Evolutionary conservation across 1,140 invertebrate genomes (phyloP).

Genomic region (Rhyzopertha dominica): DNA sequence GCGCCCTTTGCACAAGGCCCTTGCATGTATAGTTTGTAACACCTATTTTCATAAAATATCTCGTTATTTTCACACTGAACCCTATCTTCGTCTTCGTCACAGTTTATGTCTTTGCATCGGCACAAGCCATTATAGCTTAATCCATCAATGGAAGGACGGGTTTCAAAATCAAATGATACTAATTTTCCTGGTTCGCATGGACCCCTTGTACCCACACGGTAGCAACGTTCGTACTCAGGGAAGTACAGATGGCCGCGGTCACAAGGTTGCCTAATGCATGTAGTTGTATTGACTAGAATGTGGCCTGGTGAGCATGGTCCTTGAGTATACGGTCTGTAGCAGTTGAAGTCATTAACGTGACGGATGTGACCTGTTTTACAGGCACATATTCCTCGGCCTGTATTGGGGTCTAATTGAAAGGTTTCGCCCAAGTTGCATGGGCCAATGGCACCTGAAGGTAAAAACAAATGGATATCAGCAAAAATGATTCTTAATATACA

Average conservation of each 20-base stretch:
- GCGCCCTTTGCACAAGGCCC: constrained; percentile 67
- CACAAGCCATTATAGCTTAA: constrained; percentile 78
- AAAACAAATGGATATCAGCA: too few species aligned
- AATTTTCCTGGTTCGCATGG: constrained; percentile 65
- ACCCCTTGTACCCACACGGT: constrained; percentile 65
- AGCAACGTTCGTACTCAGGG: constrained; percentile 64
- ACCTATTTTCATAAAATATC: constrained; percentile 57
- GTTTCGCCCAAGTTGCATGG: constrained; percentile 67
- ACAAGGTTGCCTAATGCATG: constrained; percentile 62
- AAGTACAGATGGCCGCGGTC: constrained; percentile 68
- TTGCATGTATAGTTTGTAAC: constrained; percentile 66
- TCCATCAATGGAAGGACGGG: constrained; percentile 67
- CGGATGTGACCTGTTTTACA: constrained; percentile 67
- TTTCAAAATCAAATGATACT: constrained; percentile 71
- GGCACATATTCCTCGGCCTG: constrained; percentile 52
- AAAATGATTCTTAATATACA: too few species aligned
- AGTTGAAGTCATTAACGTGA: constrained; percentile 59
- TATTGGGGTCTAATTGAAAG: constrained; percentile 50
- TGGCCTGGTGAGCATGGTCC: constrained; percentile 65
- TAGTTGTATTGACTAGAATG: constrained; percentile 59
- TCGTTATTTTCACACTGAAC: constrained; percentile 53
- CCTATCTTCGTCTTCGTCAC: constrained; percentile 27
- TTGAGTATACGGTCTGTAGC: constrained; percentile 69
- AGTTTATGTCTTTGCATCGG: constrained; percentile 53
- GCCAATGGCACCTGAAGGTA: constrained; percentile 55